Evolutionary conservation across 2,797 vertebrate species (phyloP).

Genomic region (Neostethus bicornis): DNA sequence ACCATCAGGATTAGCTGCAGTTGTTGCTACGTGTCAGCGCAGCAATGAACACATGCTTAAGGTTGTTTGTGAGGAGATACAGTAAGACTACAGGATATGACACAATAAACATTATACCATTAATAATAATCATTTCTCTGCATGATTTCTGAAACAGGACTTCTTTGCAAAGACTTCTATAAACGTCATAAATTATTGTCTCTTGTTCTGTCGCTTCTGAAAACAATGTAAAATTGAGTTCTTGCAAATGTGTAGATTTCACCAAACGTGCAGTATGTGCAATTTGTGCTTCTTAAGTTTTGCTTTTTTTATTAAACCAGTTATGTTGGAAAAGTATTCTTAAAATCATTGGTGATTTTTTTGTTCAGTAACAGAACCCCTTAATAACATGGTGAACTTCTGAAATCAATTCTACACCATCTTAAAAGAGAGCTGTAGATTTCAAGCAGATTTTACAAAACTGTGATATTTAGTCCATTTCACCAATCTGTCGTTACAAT

Average conservation of each 20-base stretch:
- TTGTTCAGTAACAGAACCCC: not conserved
- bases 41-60: conserved; percentile 74
- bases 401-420: conserved; percentile 18
- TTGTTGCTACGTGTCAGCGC: conserved; percentile 72
- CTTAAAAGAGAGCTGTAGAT: conserved; percentile 8
- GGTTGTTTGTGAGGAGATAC: conserved; percentile 23
- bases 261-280: too few species aligned
- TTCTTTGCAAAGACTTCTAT: conserved; percentile 20
- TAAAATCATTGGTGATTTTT: not conserved
- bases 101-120: conserved; percentile 44
- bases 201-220: not conserved
- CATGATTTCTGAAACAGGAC: conserved; percentile 21
- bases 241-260: conserved; percentile 3
- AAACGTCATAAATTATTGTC: not conserved
- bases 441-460: conserved; percentile 11
- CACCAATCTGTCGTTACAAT: conserved; percentile 32
- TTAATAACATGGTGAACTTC: not conserved
- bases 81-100: conserved; percentile 18
- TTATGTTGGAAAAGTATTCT: not conserved
- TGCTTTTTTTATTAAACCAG: not conserved
- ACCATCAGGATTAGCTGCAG: conserved; percentile 74
- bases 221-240: conserved; percentile 4
- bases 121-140: conserved; percentile 34
- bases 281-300: too few species aligned
- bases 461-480: conserved; percentile 28